These are phyloP conservation scores for Leptoclinus maculatus DNA, from an alignment of 2,797 vertebrate genomes.

Conservation along the genomic window DNA sequence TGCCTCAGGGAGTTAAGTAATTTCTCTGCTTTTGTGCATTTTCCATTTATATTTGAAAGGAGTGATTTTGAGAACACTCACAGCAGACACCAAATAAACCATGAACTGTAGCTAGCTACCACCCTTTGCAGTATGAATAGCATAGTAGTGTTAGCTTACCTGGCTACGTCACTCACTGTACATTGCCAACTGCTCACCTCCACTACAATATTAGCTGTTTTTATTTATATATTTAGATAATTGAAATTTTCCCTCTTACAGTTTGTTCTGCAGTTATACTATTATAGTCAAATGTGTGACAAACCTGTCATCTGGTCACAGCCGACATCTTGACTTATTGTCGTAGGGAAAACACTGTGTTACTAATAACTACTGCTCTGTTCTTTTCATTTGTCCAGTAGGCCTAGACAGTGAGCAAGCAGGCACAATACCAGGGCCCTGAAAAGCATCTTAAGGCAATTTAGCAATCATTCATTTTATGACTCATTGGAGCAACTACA, in stretches of 20 bases:
- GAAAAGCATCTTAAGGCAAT: background rate
- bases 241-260: accelerated
- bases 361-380: background rate
- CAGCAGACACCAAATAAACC: too few relatives aligned
- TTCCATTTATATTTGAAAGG: background rate
- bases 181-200: background rate
- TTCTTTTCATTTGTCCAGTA: background rate
- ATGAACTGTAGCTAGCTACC: background rate
- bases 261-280: background rate
- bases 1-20: background rate
- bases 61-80: too few relatives aligned
- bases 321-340: background rate
- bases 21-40: background rate
- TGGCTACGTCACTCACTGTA: background rate
- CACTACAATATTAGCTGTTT: background rate
- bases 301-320: background rate
- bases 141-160: background rate
- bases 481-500: background rate
- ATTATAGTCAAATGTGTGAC: background rate
- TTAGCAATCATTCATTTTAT: too few relatives aligned
- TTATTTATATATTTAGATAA: background rate
- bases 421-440: background rate
- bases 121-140: background rate
- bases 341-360: background rate
- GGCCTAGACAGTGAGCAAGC: background rate